Evolutionary conservation across 1,140 invertebrate species (phyloP).

Genomic region (Akabosia matsudoensis): DNA sequence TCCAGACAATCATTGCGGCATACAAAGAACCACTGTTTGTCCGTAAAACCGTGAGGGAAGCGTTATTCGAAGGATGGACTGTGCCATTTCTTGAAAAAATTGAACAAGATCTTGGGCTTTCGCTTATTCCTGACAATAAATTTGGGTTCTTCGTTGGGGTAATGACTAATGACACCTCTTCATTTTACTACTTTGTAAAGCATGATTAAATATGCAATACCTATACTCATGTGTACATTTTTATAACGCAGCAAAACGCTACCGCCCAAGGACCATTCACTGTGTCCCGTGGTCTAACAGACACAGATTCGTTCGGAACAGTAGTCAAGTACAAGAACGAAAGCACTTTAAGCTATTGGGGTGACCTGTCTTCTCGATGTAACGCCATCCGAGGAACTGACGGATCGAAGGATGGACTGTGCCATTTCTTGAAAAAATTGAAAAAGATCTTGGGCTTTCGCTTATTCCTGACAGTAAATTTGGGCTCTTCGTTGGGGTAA

Average conservation of each 20-base stretch:
- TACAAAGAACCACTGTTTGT: not conserved
- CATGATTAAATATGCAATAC: too few species aligned
- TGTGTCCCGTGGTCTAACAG: not conserved
- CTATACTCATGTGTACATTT: not conserved
- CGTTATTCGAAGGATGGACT: constrained; percentile 2
- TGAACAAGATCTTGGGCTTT: not conserved
- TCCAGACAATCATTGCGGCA: not conserved
- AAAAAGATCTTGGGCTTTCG: not conserved
- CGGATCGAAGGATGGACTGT: constrained; percentile 14
- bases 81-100: not conserved
- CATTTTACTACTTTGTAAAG: too few species aligned
- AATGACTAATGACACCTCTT: too few species aligned
- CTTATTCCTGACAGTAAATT: not conserved
- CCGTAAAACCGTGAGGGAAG: not conserved
- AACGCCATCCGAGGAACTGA: constrained; percentile 32
- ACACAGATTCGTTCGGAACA: not conserved
- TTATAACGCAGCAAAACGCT: not conserved
- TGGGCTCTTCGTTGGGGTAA: not conserved
- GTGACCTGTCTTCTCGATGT: not conserved
- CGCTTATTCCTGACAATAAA: not conserved
- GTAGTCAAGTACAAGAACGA: constrained; percentile 1
- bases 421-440: not conserved
- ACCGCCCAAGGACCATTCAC: not conserved
- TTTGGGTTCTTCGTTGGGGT: not conserved
- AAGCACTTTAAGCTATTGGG: not conserved